Conservation (phyloP, 2,113 vertebrate species). For the Microtus montanus region DNA sequence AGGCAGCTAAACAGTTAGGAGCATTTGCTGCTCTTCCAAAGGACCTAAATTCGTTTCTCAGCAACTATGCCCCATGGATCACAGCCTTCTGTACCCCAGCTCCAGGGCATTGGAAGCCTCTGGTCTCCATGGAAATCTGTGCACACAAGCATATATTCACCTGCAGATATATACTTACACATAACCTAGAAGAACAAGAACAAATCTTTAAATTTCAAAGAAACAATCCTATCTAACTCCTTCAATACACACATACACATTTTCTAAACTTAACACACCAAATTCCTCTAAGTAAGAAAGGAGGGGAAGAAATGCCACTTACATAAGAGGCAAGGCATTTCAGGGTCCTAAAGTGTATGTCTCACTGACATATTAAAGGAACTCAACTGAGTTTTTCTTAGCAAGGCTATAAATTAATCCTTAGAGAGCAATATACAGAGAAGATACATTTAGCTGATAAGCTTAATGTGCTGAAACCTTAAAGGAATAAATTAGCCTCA, state of each 20-base stretch:
- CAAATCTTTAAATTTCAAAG: background rate
- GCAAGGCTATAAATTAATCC: slow-evolving; percentile 34
- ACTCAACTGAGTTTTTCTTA: background rate
- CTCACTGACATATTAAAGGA: background rate
- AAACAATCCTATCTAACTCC: background rate
- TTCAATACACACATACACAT: background rate
- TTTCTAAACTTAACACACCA: slow-evolving; percentile 29
- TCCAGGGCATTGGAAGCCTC: background rate
- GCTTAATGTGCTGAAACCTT: slow-evolving; percentile 34
- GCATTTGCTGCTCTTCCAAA: no score
- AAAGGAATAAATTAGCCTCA: slow-evolving; percentile 57
- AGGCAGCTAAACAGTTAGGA: background rate
- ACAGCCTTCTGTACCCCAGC: background rate
- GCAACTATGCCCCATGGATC: background rate
- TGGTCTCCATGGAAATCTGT: background rate
- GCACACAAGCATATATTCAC: background rate
- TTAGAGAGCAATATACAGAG: slow-evolving; percentile 22
- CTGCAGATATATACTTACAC: background rate
- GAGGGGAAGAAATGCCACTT: background rate
- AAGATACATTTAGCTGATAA: slow-evolving; percentile 43
- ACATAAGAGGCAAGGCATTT: background rate
- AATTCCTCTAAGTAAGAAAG: slow-evolving; percentile 40
- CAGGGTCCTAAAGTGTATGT: background rate
- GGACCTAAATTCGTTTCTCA: background rate
- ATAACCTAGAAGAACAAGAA: background rate